Evolutionary conservation across 2,797 vertebrate genomes (phyloP).

Genomic region (Parauchenoglanis punctatus): DNA sequence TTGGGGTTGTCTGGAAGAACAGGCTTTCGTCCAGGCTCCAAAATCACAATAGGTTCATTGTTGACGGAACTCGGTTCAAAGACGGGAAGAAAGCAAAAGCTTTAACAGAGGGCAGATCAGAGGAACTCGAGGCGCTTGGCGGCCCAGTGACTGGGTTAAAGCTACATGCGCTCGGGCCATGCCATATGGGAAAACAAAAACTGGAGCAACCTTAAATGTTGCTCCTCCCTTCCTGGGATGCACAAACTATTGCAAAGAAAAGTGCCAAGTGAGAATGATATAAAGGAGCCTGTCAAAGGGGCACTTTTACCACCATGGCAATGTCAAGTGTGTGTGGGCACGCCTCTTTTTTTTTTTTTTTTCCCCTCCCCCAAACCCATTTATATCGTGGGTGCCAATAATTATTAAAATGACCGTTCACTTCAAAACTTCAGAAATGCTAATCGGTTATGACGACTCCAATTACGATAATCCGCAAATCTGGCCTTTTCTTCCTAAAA

Average conservation of each 20-base stretch:
- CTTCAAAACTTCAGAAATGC: not conserved
- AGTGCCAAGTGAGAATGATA: not conserved
- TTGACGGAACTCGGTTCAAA: constrained; percentile 31
- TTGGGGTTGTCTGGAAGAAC: constrained; percentile 44
- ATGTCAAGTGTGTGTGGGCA: not conserved
- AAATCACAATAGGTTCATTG: constrained; percentile 42
- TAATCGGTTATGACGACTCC: not conserved
- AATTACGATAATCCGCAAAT: not conserved
- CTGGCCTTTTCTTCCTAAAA: not conserved
- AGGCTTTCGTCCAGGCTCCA: constrained; percentile 28
- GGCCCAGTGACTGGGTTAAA: constrained; percentile 26
- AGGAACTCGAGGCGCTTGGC: constrained; percentile 1
- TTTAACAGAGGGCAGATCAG: constrained; percentile 37
- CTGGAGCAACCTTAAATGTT: not conserved
- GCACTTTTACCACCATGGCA: not conserved
- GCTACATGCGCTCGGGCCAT: not conserved
- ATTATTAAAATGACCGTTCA: no score
- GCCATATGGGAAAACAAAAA: not conserved
- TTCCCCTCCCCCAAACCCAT: not conserved
- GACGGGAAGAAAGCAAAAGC: constrained; percentile 4
- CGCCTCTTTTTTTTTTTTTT: no score
- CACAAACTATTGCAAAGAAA: not conserved
- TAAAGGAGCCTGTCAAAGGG: not conserved
- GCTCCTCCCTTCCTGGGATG: not conserved
- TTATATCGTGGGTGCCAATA: not conserved